phyloP scores from a whole-genome alignment of 2,888 invertebrate genomes.

The Leptopilina drosophilae region DNA sequence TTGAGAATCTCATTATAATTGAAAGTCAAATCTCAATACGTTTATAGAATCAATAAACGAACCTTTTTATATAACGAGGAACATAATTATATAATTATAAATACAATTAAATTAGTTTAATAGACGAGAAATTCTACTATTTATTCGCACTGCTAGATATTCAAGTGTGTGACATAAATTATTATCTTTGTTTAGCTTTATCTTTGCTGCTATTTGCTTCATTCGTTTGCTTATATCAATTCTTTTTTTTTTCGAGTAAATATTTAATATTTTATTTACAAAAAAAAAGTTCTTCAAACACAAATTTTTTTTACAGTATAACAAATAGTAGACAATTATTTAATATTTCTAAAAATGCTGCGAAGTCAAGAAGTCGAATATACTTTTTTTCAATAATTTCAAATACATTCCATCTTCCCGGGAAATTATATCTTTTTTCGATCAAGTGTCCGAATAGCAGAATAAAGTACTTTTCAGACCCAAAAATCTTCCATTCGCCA shows the following conservation, averaged over 20 bases:
- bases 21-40: slow-evolving; percentile 59
- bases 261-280: slow-evolving; percentile 2
- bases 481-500: too few species aligned
- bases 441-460: too few species aligned
- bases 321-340: not conserved
- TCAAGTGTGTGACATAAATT: slow-evolving; percentile 65
- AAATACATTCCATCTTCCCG: too few species aligned
- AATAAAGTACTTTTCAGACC: too few species aligned
- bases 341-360: too few species aligned
- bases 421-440: too few species aligned
- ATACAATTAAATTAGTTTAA: slow-evolving; percentile 44
- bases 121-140: slow-evolving; percentile 52
- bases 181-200: slow-evolving; percentile 66
- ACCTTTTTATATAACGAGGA: slow-evolving; percentile 40
- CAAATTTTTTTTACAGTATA: not conserved
- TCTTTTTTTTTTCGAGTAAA: slow-evolving; percentile 3
- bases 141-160: slow-evolving; percentile 55
- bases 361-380: too few species aligned
- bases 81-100: slow-evolving; percentile 33
- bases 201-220: slow-evolving; percentile 46
- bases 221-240: slow-evolving; percentile 16
- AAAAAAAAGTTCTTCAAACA: not conserved
- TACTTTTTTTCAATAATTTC: too few species aligned
- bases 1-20: slow-evolving; percentile 64
- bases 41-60: slow-evolving; percentile 52